A percentile compares a stretch with the other conserved stretches of the same genome.
Evolutionary conservation across 2,888 invertebrate species (phyloP).

Genomic region (Stratiomys singularior): DNA sequence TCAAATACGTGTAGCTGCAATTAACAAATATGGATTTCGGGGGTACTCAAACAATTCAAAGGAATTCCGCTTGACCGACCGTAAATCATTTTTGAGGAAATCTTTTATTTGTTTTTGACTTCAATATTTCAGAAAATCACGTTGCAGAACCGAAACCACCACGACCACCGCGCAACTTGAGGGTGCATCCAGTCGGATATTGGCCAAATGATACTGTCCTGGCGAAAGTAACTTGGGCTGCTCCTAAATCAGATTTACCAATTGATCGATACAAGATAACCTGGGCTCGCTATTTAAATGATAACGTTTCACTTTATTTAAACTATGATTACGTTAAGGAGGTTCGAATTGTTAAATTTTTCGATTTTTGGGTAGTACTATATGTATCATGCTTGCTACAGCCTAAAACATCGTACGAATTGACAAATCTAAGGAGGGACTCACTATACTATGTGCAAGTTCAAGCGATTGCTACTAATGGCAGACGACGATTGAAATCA

Average conservation of each 20-base stretch:
- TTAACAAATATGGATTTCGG: slow-evolving; percentile 76
- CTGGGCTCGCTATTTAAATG: slow-evolving; percentile 76
- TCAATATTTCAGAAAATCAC: slow-evolving; percentile 52
- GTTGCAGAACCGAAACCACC: slow-evolving; percentile 62
- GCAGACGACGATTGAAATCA: slow-evolving; percentile 74
- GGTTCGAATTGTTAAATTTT: slow-evolving; percentile 54
- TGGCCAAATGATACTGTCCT: slow-evolving; percentile 67
- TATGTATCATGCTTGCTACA: slow-evolving; percentile 58
- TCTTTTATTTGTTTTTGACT: slow-evolving; percentile 39
- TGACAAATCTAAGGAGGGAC: slow-evolving; percentile 74
- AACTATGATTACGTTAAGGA: slow-evolving; percentile 61
- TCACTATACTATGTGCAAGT: slow-evolving; percentile 83
- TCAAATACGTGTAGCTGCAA: slow-evolving; percentile 80
- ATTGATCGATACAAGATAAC: slow-evolving; percentile 78
- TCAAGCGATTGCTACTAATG: slow-evolving; percentile 78
- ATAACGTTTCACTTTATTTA: slow-evolving; percentile 60
- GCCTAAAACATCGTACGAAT: slow-evolving; percentile 73
- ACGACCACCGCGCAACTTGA: slow-evolving; percentile 60
- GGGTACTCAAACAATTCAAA: slow-evolving; percentile 76
- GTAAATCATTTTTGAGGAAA: slow-evolving; percentile 56
- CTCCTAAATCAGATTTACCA: slow-evolving; percentile 77
- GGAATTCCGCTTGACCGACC: slow-evolving; percentile 67
- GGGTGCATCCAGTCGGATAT: slow-evolving; percentile 55
- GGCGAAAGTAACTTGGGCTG: slow-evolving; percentile 74
- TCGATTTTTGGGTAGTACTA: not conserved